Conservation (phyloP, 2,113 vertebrate species). For the Mastomys coucha region DNA sequence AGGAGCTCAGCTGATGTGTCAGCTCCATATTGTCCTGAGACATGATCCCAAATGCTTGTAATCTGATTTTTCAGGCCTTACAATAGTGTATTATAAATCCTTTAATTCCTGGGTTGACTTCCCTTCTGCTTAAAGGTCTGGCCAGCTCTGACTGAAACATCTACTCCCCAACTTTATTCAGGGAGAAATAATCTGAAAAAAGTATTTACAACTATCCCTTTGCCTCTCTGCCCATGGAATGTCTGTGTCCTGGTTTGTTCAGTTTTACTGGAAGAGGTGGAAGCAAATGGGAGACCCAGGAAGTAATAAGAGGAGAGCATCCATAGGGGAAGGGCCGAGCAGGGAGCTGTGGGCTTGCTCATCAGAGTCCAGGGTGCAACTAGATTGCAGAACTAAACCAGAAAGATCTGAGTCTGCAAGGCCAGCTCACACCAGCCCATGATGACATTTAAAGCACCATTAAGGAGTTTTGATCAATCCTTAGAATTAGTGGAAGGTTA, state of each 20-base stretch:
- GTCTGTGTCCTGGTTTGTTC: not conserved
- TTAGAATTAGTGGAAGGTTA: not conserved
- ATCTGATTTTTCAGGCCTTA: not conserved
- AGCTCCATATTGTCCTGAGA: not conserved
- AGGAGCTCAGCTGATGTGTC: not conserved
- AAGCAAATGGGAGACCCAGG: not conserved
- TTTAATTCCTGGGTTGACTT: slow-evolving; percentile 8
- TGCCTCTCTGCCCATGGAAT: not conserved
- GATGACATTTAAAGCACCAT: not conserved
- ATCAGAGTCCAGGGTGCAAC: not conserved
- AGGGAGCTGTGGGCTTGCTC: not conserved
- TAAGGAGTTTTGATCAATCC: not conserved
- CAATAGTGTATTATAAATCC: not conserved
- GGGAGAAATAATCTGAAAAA: not conserved
- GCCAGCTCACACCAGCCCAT: not conserved
- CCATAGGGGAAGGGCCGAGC: not conserved
- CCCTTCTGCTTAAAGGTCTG: not conserved
- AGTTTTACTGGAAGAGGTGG: not conserved
- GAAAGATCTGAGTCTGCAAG: not conserved
- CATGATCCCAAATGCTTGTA: not conserved
- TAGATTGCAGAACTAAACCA: not conserved
- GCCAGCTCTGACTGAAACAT: not conserved
- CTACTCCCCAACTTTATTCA: not conserved
- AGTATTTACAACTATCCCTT: too few species aligned
- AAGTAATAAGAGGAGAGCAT: not conserved